phyloP scores from a whole-genome alignment of 2,797 vertebrate genomes.

The Falco berigora region DNA sequence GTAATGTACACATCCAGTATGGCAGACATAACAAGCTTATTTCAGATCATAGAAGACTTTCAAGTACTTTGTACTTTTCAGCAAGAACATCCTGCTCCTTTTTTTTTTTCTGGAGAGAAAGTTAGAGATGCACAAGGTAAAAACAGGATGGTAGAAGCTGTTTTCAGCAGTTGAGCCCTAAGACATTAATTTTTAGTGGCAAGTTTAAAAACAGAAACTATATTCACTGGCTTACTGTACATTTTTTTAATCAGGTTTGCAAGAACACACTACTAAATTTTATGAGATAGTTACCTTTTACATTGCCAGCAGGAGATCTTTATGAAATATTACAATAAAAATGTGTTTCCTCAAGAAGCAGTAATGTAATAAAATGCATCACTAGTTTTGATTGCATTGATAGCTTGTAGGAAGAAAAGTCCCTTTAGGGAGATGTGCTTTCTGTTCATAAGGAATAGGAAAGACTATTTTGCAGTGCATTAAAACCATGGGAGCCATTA shows the following conservation, averaged over 20 bases:
- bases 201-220: not conserved
- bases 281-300: conserved; percentile 37
- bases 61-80: not conserved
- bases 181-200: not conserved
- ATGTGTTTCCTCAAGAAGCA: conserved; percentile 2
- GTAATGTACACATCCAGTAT: not conserved
- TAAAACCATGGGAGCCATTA: conserved; percentile 25
- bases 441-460: not conserved
- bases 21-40: not conserved
- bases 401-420: conserved; percentile 1
- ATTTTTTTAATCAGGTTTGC: not conserved
- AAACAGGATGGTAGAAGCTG: not conserved
- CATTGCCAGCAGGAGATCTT: not conserved
- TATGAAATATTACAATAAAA: conserved; percentile 49
- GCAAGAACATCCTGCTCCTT: not conserved
- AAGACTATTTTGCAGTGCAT: conserved; percentile 3
- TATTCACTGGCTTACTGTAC: not conserved
- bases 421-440: not conserved
- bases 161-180: not conserved
- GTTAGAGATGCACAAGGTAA: not conserved
- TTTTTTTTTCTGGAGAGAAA: not conserved
- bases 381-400: conserved; percentile 46
- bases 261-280: conserved; percentile 8
- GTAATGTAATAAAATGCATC: conserved; percentile 52
- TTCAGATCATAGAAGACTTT: not conserved